phyloP scores from a whole-genome alignment of 2,113 vertebrate species.

The Sardina pilchardus region DNA sequence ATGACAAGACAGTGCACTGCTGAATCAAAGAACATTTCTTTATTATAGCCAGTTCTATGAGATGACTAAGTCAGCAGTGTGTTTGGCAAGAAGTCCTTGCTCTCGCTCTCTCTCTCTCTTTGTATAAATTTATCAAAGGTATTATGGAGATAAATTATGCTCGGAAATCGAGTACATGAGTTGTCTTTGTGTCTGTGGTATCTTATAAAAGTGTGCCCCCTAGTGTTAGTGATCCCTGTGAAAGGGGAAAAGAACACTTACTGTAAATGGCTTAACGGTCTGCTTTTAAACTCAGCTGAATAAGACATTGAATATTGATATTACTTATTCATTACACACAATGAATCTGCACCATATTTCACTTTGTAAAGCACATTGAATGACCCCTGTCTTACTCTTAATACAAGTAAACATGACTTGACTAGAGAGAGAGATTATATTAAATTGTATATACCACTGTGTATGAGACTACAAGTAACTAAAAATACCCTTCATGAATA shows the following conservation, averaged over 20 bases:
- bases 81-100: background rate
- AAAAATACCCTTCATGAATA: background rate
- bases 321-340: no score
- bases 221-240: constrained; percentile 54
- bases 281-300: background rate
- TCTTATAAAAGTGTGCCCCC: constrained; percentile 60
- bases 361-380: no score
- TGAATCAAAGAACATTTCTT: background rate
- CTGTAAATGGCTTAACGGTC: background rate
- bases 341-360: background rate
- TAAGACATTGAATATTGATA: no score
- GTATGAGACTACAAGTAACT: background rate
- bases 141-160: background rate
- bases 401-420: no score
- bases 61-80: background rate
- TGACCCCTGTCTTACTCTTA: no score
- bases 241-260: background rate
- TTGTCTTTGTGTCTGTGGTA: background rate
- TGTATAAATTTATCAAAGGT: background rate
- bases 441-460: no score
- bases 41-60: background rate
- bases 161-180: background rate
- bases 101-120: background rate
- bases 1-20: background rate
- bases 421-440: no score